Evolutionary conservation across 2,797 vertebrate genomes (phyloP).

Genomic region (Notolabrus celidotus): DNA sequence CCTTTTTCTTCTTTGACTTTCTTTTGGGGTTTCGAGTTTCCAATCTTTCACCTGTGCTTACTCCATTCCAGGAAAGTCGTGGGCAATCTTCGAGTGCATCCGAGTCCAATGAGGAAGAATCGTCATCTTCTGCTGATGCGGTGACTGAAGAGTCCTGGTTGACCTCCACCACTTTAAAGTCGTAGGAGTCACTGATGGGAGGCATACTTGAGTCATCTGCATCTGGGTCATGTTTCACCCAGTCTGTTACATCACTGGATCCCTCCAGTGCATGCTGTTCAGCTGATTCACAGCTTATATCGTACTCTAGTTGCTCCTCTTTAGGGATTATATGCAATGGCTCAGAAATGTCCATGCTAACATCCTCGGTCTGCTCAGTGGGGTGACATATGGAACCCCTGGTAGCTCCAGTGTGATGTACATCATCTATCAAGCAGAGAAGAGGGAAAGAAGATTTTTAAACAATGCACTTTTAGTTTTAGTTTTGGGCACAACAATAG

Average conservation of each 20-base stretch:
- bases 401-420: neutral
- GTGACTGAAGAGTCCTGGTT: neutral
- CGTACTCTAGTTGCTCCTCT: conserved; percentile 48
- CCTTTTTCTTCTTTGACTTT: conserved; percentile 2
- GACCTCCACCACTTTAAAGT: neutral
- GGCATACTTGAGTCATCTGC: neutral
- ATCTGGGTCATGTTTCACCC: conserved; percentile 47
- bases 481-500: too few species aligned
- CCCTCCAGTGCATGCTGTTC: neutral
- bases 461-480: too few species aligned
- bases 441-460: neutral
- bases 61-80: neutral
- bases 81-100: neutral
- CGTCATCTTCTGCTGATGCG: neutral
- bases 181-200: neutral
- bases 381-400: neutral
- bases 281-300: conserved; percentile 9
- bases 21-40: neutral
- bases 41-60: neutral
- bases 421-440: conserved; percentile 28
- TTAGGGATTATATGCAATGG: conserved; percentile 14
- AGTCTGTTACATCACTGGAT: neutral
- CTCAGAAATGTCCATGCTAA: neutral
- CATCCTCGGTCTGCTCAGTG: neutral
- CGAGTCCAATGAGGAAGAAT: neutral